Base-by-base conservation (phyloP, 2,888 invertebrate genomes). In the Callyntrura sp. region DNA sequence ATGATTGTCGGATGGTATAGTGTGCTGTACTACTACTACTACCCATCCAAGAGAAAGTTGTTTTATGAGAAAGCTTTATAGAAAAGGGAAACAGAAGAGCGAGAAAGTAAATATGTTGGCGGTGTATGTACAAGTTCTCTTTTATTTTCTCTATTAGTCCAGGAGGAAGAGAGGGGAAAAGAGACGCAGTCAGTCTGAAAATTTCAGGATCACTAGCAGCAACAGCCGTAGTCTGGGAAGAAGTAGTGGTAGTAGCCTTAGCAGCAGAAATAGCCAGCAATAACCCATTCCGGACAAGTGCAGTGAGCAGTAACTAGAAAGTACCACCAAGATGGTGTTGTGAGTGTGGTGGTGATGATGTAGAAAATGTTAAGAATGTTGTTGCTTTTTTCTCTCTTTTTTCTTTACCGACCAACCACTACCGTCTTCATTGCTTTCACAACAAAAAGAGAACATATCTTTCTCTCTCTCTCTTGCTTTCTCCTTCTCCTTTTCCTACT, bases 161-260 rank as follows among this genome's bases (percentile, higher is more conserved):
- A 57, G 17, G n/a, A 25, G 62, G 11, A 62, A 25, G 20, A 23
- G 1, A 25, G 23, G 14, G 25, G 62, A 11, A 62, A 51, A 51
- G n/a, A 62, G 62, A 62, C 62, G 62, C 62, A 62, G 62, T 62
- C 62, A 20, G 25, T 25, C 62, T 62, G 25, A 62, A 62, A 62
- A 62, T 62, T 62, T 62, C 62, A 62, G 11, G 23, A 62, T 9
- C 23, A 20, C 25, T 62, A 9, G 17, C 60, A 60, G n/a, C 60
- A 60, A 8, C 20, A 20, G n/a, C 60, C 35, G 35, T 35, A 35
- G 35, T 35, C 35, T 35, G 2, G 35, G 35, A 35, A 35, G 35
- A 35, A 35, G 35, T 6, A 35, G 35, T 35, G 6, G 35, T 35
- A 35, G 35, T 6, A 35, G 35, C 35, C 35, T 6, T 2, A 35